Conservation (phyloP, 2,113 vertebrate genomes). For the Tyto alba region DNA sequence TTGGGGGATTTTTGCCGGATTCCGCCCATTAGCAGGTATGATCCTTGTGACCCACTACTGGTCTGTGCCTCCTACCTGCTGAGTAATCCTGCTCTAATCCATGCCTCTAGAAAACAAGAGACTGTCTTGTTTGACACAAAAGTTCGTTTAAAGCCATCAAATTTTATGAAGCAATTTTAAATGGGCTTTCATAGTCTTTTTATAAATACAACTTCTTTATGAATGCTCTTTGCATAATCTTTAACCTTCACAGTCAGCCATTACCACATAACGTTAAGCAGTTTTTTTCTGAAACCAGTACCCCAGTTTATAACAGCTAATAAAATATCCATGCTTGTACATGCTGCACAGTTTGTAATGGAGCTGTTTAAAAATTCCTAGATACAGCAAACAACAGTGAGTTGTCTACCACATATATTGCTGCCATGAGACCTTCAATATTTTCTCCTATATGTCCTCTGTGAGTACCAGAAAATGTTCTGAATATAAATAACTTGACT, state of each 20-base stretch:
- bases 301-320: constrained; percentile 8
- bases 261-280: neutral
- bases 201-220: constrained; percentile 35
- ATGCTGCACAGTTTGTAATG: neutral
- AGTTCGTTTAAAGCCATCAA: neutral
- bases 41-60: neutral
- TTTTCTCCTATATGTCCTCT: constrained; percentile 22
- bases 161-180: constrained; percentile 34
- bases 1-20: neutral
- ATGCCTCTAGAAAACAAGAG: neutral
- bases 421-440: neutral
- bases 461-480: constrained; percentile 9
- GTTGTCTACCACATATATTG: neutral
- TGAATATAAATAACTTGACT: neutral
- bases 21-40: neutral
- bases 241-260: neutral
- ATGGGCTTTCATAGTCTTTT: constrained; percentile 23
- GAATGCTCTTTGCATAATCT: constrained; percentile 16
- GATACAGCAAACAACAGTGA: neutral
- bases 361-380: constrained; percentile 29
- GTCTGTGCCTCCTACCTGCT: neutral
- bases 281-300: neutral
- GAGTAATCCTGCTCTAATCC: neutral
- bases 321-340: neutral
- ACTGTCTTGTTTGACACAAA: neutral